A percentile compares a stretch with the other conserved stretches of the same genome.
Conservation (phyloP, 2,888 invertebrate species). For the Pegoplata infirma region DNA sequence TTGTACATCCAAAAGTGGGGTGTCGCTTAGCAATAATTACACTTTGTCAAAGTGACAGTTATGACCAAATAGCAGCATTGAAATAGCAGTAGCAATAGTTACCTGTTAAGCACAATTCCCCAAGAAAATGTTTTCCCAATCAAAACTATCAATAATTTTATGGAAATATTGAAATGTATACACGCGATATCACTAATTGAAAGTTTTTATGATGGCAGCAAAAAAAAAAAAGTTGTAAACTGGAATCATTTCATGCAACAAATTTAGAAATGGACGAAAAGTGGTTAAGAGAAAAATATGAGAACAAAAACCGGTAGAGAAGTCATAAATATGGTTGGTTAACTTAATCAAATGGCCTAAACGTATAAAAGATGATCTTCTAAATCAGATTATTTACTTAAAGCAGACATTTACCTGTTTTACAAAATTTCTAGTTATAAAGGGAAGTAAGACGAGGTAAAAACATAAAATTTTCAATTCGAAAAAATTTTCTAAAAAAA, state of each 20-base stretch:
- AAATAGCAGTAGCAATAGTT: not conserved
- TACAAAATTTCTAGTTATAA: not conserved
- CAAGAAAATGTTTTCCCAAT: not conserved
- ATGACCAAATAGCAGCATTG: constrained; percentile 23
- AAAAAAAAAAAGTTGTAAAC: constrained; percentile 23
- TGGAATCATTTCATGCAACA: constrained; percentile 12
- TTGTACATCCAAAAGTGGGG: constrained; percentile 49
- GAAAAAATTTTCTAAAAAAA: too few relatives aligned
- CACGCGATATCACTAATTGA: constrained; percentile 39
- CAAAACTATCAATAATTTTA: constrained; percentile 15
- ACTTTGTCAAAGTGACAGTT: constrained; percentile 64
- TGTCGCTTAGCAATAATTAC: constrained; percentile 66
- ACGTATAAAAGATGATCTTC: constrained; percentile 45
- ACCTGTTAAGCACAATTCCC: not conserved
- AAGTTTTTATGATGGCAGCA: constrained; percentile 22
- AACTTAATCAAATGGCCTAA: constrained; percentile 34
- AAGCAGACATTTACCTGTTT: constrained; percentile 4
- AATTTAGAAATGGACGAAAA: constrained; percentile 24
- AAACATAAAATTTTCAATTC: too few relatives aligned
- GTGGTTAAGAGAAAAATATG: constrained; percentile 16
- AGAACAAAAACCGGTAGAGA: not conserved
- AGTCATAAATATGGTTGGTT: constrained; percentile 24
- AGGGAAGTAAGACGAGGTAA: too few relatives aligned
- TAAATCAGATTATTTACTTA: constrained; percentile 44
- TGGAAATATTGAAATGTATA: constrained; percentile 33